Percentiles rank a stretch among this genome's conserved stretches.
phyloP scores from a whole-genome alignment of 2,797 vertebrate species.

The Lophotriccus pileatus region DNA sequence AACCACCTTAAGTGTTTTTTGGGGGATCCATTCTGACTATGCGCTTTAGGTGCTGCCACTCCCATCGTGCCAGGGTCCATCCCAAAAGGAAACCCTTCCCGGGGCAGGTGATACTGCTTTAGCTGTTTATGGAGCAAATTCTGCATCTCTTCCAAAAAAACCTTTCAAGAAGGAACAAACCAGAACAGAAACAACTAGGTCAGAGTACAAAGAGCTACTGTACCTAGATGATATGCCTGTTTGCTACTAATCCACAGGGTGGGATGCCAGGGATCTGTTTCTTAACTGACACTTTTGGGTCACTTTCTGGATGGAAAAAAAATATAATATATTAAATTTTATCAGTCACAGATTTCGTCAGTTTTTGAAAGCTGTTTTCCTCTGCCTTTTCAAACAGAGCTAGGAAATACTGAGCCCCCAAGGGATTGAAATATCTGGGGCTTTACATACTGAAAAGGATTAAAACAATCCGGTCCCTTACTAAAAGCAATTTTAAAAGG shows the following conservation, averaged over 20 bases:
- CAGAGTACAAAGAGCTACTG: slow-evolving; percentile 67
- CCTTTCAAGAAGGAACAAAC: slow-evolving; percentile 40
- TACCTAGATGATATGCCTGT: slow-evolving; percentile 62
- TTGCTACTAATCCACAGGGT: slow-evolving; percentile 56
- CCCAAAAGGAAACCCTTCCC: background rate
- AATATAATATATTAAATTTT: background rate
- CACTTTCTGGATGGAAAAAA: background rate
- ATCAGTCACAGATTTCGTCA: slow-evolving; percentile 40
- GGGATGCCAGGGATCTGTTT: slow-evolving; percentile 55
- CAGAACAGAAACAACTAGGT: slow-evolving; percentile 67
- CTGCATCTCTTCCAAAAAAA: slow-evolving; percentile 40
- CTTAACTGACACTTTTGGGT: slow-evolving; percentile 69
- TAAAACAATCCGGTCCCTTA: slow-evolving; percentile 64
- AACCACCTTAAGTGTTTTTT: background rate
- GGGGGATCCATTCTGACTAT: background rate
- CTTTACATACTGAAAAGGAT: slow-evolving; percentile 72
- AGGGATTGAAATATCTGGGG: slow-evolving; percentile 66
- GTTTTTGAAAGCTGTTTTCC: slow-evolving; percentile 49
- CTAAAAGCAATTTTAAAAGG: slow-evolving; percentile 66
- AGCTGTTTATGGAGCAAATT: slow-evolving; percentile 11
- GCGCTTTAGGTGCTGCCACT: background rate
- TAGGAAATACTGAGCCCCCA: slow-evolving; percentile 28
- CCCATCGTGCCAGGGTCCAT: background rate
- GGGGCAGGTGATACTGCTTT: background rate
- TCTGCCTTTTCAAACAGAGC: slow-evolving; percentile 41